A percentile compares a stretch with the other conserved stretches of the same genome.
These are phyloP conservation scores for Sthenelais limicola DNA, from an alignment of 2,888 invertebrate species.

Conservation along the genomic window DNA sequence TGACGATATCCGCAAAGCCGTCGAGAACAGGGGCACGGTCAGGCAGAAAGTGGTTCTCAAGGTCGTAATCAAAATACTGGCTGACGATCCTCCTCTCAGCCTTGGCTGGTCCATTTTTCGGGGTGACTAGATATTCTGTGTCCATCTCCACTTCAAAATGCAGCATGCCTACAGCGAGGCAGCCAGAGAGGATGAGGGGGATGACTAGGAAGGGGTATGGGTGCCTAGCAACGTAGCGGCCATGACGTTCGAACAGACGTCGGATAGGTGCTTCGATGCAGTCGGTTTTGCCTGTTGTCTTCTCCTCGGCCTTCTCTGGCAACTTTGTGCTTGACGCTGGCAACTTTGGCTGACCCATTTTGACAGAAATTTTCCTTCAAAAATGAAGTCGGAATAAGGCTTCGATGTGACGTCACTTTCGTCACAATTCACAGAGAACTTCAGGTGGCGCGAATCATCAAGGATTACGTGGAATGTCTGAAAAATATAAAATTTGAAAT, in stretches of 20 bases:
- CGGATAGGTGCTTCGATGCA: slow-evolving; percentile 40
- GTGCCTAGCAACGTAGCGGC: slow-evolving; percentile 40
- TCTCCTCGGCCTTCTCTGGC: not conserved
- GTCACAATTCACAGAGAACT: no score
- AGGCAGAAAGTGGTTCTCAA: slow-evolving; percentile 17
- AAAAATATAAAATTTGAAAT: no score
- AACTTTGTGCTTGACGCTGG: not conserved
- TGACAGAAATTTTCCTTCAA: no score
- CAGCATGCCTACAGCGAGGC: slow-evolving; percentile 32
- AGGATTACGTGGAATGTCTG: no score
- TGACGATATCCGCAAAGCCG: slow-evolving; percentile 36
- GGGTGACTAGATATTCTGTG: slow-evolving; percentile 39
- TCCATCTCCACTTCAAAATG: slow-evolving; percentile 29
- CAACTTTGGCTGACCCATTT: slow-evolving; percentile 21
- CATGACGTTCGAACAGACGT: slow-evolving; percentile 26
- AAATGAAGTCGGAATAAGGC: no score
- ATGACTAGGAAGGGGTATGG: slow-evolving; percentile 38
- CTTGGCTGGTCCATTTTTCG: slow-evolving; percentile 41
- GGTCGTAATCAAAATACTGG: slow-evolving; percentile 17
- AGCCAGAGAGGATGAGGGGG: slow-evolving; percentile 29
- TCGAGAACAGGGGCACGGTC: slow-evolving; percentile 31
- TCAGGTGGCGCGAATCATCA: no score
- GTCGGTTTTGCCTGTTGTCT: slow-evolving; percentile 3
- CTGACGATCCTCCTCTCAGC: slow-evolving; percentile 24
- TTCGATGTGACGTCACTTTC: no score